A percentile compares a stretch with the other conserved stretches of the same genome.
These are phyloP conservation scores for Folsomia candida DNA, from an alignment of 2,888 invertebrate genomes.

Conservation along the genomic window DNA sequence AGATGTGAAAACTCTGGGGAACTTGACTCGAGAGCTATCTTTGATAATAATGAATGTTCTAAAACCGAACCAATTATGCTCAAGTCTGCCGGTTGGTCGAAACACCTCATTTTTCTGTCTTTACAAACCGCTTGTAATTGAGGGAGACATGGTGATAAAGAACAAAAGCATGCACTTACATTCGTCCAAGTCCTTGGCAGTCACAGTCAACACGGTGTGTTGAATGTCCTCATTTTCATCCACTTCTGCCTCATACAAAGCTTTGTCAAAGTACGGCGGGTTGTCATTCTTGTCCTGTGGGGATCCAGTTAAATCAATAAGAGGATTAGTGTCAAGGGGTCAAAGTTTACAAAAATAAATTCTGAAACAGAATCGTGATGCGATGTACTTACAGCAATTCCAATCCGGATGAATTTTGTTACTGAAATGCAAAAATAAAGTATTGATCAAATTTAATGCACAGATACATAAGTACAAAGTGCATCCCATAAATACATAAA, in stretches of 20 bases:
- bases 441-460: neutral
- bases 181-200: conserved; percentile 98
- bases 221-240: conserved; percentile 97
- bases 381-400: conserved; percentile 68
- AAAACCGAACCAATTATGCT: neutral
- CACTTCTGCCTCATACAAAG: conserved; percentile 92
- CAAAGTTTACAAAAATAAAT: neutral
- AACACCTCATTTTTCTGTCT: neutral
- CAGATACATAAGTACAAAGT: neutral
- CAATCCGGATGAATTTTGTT: conserved; percentile 96
- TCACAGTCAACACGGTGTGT: conserved; percentile 94
- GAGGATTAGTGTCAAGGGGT: neutral
- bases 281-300: conserved; percentile 99
- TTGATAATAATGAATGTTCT: too few species aligned
- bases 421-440: conserved; percentile 64
- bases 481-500: too few species aligned
- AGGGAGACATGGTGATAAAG: neutral
- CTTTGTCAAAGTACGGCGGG: conserved; percentile 90
- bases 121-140: neutral
- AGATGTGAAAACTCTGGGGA: neutral
- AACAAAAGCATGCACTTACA: conserved; percentile 67
- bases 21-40: neutral
- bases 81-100: neutral
- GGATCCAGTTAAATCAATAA: too few species aligned
- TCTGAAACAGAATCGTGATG: neutral